These are phyloP conservation scores for Amphilophus citrinellus DNA, from an alignment of 2,113 vertebrate species.

Conservation along the genomic window DNA sequence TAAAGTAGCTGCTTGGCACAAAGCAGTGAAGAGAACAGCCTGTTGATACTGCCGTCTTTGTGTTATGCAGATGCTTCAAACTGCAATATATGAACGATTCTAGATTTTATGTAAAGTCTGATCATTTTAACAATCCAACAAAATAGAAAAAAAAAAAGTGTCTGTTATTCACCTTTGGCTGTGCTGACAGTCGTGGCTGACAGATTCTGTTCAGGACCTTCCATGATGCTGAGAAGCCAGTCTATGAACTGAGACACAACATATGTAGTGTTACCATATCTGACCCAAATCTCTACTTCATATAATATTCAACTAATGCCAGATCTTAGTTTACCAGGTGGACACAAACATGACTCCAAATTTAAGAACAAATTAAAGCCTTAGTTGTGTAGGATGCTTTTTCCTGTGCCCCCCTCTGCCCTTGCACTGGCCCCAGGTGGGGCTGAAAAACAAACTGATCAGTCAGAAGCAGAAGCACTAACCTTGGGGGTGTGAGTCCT, in stretches of 20 bases:
- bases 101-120: neutral
- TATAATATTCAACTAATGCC: no score
- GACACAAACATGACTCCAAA: no score
- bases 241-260: conserved; percentile 89
- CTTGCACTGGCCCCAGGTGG: no score
- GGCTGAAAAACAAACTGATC: no score
- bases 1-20: neutral
- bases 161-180: conserved; percentile 85
- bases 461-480: neutral
- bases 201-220: conserved; percentile 82
- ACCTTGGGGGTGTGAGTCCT: conserved; percentile 90
- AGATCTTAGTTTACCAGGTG: no score
- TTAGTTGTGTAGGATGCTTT: no score
- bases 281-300: neutral
- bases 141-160: neutral
- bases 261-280: neutral
- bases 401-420: no score
- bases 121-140: neutral
- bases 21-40: rapidly evolving
- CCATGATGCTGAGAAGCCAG: conserved; percentile 89
- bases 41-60: neutral
- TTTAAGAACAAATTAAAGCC: no score
- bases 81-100: neutral
- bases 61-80: rapidly evolving
- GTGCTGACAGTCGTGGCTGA: conserved; percentile 77